A percentile compares a stretch with the other conserved stretches of the same genome.
Evolutionary conservation across 2,888 invertebrate genomes (phyloP).

Genomic region (Campoletis raptor): DNA sequence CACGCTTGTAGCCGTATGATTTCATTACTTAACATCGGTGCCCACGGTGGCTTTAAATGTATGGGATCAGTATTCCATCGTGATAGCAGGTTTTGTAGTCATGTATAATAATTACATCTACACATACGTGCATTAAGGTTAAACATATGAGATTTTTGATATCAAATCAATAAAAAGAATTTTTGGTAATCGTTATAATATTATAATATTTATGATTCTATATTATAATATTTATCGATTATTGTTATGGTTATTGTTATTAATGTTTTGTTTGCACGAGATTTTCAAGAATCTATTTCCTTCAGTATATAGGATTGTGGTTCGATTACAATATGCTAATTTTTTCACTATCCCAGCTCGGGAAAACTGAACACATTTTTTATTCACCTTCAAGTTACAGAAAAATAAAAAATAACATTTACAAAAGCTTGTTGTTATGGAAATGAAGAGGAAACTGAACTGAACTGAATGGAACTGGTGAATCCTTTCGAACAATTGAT

Average conservation of each 20-base stretch:
- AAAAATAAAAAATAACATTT: background rate
- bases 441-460: background rate
- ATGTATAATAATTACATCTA: constrained; percentile 36
- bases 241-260: no score
- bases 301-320: background rate
- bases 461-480: no score
- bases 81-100: constrained; percentile 23
- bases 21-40: constrained; percentile 58
- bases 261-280: background rate
- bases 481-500: background rate
- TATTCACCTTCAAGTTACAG: background rate
- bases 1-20: constrained; percentile 54
- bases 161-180: background rate
- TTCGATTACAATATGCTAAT: background rate
- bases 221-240: no score
- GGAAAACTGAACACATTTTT: background rate
- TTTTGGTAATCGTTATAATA: background rate
- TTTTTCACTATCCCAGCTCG: background rate
- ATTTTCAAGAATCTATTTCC: background rate
- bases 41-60: constrained; percentile 40
- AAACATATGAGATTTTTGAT: background rate
- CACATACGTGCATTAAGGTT: constrained; percentile 1
- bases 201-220: background rate
- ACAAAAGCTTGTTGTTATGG: background rate
- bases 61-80: constrained; percentile 44